A percentile compares a stretch with the other conserved stretches of the same genome.
Evolutionary conservation across 2,113 vertebrate species (phyloP).

Genomic region (Synchiropus splendidus): DNA sequence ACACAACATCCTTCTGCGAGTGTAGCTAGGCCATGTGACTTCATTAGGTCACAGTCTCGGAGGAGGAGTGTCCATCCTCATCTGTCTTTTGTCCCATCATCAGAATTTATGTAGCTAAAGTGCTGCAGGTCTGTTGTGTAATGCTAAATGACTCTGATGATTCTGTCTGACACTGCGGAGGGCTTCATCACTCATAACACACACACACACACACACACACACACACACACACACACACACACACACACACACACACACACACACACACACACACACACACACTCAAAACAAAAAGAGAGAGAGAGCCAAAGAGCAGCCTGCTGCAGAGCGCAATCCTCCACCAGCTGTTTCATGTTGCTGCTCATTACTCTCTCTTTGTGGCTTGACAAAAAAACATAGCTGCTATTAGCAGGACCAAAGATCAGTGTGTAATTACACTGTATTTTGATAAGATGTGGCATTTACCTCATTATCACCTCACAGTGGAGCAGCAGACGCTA

Average conservation of each 20-base stretch:
- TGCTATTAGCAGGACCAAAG: constrained; percentile 22
- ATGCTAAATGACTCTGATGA: constrained; percentile 26
- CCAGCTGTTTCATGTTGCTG: constrained; percentile 17
- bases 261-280: background rate
- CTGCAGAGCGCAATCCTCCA: constrained; percentile 6
- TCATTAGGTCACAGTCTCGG: too few relatives aligned
- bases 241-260: constrained; percentile 2
- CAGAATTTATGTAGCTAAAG: constrained; percentile 12
- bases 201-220: constrained; percentile 9
- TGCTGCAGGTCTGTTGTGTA: constrained; percentile 29
- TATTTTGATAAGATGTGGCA: constrained; percentile 13
- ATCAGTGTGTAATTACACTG: constrained; percentile 4
- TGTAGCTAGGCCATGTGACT: too few relatives aligned
- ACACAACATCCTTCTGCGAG: constrained; percentile 6
- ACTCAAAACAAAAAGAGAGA: background rate
- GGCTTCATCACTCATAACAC: constrained; percentile 14
- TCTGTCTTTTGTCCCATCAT: constrained; percentile 3
- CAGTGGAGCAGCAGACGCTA: constrained; percentile 11
- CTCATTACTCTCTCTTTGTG: constrained; percentile 7
- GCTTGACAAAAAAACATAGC: constrained; percentile 2
- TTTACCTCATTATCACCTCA: constrained; percentile 37
- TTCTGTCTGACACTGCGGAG: constrained; percentile 14
- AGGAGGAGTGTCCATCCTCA: too few relatives aligned
- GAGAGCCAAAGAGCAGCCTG: background rate
- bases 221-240: constrained; percentile 2